Base-by-base conservation (phyloP, 37 sponge, comb jelly and placozoan species). In the Spongilla lacustris region DNA sequence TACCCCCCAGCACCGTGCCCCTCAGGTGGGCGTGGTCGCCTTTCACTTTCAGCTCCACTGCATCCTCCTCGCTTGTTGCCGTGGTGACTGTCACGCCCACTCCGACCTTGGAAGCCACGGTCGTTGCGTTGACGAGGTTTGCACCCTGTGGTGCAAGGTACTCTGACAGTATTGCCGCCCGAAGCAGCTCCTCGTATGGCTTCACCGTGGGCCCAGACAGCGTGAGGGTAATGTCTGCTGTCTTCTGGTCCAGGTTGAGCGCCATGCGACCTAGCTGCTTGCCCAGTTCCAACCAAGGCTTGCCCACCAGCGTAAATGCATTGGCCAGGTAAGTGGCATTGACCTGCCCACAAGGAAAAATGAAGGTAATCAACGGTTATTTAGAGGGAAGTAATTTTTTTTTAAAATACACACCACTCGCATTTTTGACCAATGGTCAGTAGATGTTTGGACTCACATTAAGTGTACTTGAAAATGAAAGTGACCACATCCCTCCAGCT, bases 121-220 rank as follows among this genome's bases (percentile, higher is more conserved):
- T 27, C 22, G 70, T 70, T 9, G 80, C 86, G 35, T 81, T 87
- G 29, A 87, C 34, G 12, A 87, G 68, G 46, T 87, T 87, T 25
- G 31, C 66, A 13, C 48, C 27, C 25, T 37, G 50, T 3, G 71
- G 71, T n/a, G 24, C 82, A 24, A 36, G 58, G 28, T 46, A 69
- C 26, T 74, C 83, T 30, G 75, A 22, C 77, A 76, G 3, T 6
- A 86, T 71, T 0, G 87, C 80, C 2, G 22, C 46, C 46, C 8
- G 46, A 8, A 46, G 46, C 46, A 46, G 46, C 46, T 46, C 46
- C 8, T 46, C 8, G 46, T 46, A 8, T 46, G 46, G 46, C 46
- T 46, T 46, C 8, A 46, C 8, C 8, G 46, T 8, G 46, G 46
- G 46, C 4, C 46, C 46, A 8, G 46, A 46, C 46, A 46, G 46